Base-by-base conservation (phyloP, 2,113 vertebrate genomes). In the Xenus cinereus region DNA sequence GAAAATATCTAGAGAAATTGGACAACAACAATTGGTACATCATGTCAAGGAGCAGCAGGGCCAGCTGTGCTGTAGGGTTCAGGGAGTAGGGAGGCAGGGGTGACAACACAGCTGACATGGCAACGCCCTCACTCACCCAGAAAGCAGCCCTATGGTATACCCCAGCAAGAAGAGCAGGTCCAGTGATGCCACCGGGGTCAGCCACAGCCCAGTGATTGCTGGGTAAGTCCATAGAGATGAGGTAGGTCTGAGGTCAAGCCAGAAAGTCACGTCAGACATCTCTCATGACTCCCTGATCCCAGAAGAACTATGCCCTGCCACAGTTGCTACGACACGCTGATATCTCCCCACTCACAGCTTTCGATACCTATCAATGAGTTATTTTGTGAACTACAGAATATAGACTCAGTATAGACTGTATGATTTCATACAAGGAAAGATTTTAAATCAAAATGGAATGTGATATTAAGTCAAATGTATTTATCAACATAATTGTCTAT, bases 41-140 rank as follows among this genome's bases (percentile, higher is more conserved):
- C 20, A 33, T 45, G 11, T 7, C 33, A 57, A 5, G 13, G 14
- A 86, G 50, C 32, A 81, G 28, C 33, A 69, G 27, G 27, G 60
- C 9, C 3, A 6, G 2, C 23, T 69, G 26, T 0, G 1, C 21
- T 7, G 5, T 11, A 66, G 8, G 6, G 18, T 67, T 72, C 19
- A 37, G 56, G 35, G 30, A 48, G 9, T 2, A 87, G n/a, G 10
- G 41, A 80, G 3, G 18, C 23, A 26, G 7, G 6, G 17, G 8
- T 53, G 48, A 39, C 13, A 57, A 76, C 8, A 39, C 1, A 1
- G 7, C 14, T 53, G 27, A 11, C 22, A 20, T 7, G 16, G 27
- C 10, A 41, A 10, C 51, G 35, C 14, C 35, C 24, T 72, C 22
- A 17, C 4, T 35, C 23, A 39, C 0, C 1, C 8, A 51, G 45